phyloP scores from a whole-genome alignment of 2,888 invertebrate genomes.

The Polyploca ridens region DNA sequence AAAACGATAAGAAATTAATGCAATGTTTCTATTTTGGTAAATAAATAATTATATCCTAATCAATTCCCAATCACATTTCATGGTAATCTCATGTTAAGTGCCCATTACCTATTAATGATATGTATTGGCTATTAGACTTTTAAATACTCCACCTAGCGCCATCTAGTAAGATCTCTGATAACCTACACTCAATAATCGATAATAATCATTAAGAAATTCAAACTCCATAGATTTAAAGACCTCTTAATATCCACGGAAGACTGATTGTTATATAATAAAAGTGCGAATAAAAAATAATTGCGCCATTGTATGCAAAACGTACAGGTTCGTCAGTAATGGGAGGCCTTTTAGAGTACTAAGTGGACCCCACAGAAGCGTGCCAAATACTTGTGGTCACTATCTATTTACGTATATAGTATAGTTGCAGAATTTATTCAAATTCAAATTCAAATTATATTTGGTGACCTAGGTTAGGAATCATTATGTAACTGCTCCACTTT shows the following conservation, averaged over 20 bases:
- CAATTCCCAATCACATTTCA: not conserved
- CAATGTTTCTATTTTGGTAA: no score
- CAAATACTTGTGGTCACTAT: not conserved
- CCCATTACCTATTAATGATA: not conserved
- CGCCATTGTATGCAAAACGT: slow-evolving; percentile 77
- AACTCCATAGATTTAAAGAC: slow-evolving; percentile 17
- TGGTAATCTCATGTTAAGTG: not conserved
- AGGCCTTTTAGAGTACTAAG: slow-evolving; percentile 70
- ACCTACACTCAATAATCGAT: slow-evolving; percentile 21
- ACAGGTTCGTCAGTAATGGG: slow-evolving; percentile 66
- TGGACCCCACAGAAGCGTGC: slow-evolving; percentile 67
- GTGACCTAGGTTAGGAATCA: slow-evolving; percentile 43
- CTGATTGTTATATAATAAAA: slow-evolving; percentile 53
- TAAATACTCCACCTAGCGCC: slow-evolving; percentile 1
- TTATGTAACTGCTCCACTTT: slow-evolving; percentile 2
- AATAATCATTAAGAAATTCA: not conserved
- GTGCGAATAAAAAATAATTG: slow-evolving; percentile 61
- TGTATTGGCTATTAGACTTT: not conserved
- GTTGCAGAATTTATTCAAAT: slow-evolving; percentile 23
- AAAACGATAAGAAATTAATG: no score
- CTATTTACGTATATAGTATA: not conserved
- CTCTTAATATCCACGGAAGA: slow-evolving; percentile 36
- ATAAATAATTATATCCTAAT: no score
- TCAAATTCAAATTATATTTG: no score
- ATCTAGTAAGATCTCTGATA: not conserved